Evolutionary conservation across 2,888 invertebrate genomes (phyloP).

Genomic region (Odontomyia ornata): DNA sequence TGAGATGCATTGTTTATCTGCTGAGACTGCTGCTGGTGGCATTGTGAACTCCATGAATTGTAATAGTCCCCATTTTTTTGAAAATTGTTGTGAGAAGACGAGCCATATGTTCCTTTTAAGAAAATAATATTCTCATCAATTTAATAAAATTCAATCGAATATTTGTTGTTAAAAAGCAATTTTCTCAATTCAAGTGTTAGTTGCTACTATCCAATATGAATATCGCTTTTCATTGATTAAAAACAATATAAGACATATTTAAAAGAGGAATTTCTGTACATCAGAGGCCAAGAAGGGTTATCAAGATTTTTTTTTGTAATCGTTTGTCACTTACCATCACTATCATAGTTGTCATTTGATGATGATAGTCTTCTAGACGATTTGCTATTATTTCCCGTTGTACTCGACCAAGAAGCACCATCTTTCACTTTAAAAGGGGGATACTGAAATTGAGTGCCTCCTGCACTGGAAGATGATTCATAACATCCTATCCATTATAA

Average conservation of each 20-base stretch:
- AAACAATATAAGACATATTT: no score
- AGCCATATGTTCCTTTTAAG: constrained; percentile 47
- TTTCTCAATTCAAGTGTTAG: no score
- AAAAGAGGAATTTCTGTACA: no score
- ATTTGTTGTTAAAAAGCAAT: no score
- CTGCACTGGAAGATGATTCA: constrained; percentile 70
- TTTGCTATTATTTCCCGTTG: constrained; percentile 61
- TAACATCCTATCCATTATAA: constrained; percentile 69
- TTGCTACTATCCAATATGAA: no score
- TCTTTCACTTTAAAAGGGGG: constrained; percentile 92
- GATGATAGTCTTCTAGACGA: constrained; percentile 45
- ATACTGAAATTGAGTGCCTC: constrained; percentile 80
- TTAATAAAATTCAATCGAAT: background rate
- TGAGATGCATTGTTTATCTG: constrained; percentile 33
- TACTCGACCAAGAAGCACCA: constrained; percentile 83
- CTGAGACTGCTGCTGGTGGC: constrained; percentile 56
- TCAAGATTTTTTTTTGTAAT: background rate
- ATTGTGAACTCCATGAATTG: constrained; percentile 80
- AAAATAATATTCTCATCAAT: background rate
- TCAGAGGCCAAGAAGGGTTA: no score
- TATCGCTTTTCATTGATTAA: no score
- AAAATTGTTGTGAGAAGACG: constrained; percentile 80
- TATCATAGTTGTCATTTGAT: constrained; percentile 48
- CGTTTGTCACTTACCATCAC: constrained; percentile 46
- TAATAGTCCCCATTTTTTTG: constrained; percentile 87